Evolutionary conservation across 2,888 invertebrate species (phyloP).

Genomic region (Patella pellucida): DNA sequence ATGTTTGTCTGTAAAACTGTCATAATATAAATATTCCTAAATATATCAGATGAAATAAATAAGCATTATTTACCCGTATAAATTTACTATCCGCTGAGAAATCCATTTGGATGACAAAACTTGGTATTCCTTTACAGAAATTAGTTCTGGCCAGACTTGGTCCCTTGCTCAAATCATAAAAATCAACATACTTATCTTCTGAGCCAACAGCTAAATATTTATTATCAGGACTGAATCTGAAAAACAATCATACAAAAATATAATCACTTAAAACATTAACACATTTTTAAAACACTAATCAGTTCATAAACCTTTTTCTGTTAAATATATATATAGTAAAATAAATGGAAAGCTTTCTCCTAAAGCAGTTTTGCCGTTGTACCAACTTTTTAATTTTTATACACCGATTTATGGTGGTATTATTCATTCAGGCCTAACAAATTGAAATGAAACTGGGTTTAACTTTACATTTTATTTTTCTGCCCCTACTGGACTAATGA

Average conservation of each 20-base stretch:
- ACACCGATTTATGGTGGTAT: too few species aligned
- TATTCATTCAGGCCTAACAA: too few species aligned
- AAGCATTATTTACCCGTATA: slow-evolving; percentile 59
- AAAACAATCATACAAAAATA: slow-evolving; percentile 12
- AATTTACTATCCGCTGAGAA: slow-evolving; percentile 69
- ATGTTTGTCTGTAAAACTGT: too few species aligned
- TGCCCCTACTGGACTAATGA: too few species aligned
- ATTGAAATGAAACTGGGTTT: too few species aligned
- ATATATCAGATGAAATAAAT: not conserved
- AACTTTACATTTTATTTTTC: too few species aligned
- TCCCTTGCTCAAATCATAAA: slow-evolving; percentile 66
- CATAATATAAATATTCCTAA: too few species aligned
- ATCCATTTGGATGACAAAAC: slow-evolving; percentile 69
- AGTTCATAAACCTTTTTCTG: too few species aligned
- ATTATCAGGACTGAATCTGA: slow-evolving; percentile 69
- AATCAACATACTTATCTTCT: slow-evolving; percentile 68
- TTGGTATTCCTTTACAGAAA: slow-evolving; percentile 67
- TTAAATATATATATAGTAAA: too few species aligned
- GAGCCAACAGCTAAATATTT: slow-evolving; percentile 67
- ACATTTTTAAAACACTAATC: not conserved
- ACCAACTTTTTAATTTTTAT: too few species aligned
- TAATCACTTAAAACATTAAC: slow-evolving; percentile 11
- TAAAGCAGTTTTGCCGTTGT: too few species aligned
- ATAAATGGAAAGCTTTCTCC: too few species aligned
- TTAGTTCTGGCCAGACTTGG: slow-evolving; percentile 59